A percentile compares a stretch with the other conserved stretches of the same genome.
Evolutionary conservation across 1,140 invertebrate species (phyloP).

Genomic region (Lordiphosa clarofinis): DNA sequence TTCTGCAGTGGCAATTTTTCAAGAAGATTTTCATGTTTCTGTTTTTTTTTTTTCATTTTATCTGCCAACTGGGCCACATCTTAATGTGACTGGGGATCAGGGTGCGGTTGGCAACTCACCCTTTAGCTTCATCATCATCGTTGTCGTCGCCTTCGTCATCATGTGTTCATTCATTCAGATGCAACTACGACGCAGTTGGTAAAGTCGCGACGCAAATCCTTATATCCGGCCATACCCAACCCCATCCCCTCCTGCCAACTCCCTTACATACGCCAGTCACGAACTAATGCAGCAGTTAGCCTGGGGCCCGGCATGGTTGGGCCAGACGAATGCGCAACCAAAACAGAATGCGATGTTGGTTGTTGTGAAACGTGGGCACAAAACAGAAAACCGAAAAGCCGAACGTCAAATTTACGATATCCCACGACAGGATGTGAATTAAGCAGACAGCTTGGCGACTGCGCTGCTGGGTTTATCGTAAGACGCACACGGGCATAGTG

Average conservation of each 20-base stretch:
- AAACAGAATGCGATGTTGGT: conserved; percentile 72
- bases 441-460: conserved; percentile 8
- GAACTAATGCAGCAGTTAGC: conserved; percentile 8
- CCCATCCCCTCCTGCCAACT: background rate
- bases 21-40: too few species aligned
- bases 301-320: conserved; percentile 20
- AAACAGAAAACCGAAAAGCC: conserved; percentile 56
- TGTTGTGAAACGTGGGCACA: conserved; percentile 64
- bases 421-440: conserved; percentile 20
- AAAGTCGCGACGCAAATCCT: conserved; percentile 17
- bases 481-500: background rate
- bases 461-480: conserved; percentile 9
- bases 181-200: conserved; percentile 15
- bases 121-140: background rate
- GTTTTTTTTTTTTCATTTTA: background rate
- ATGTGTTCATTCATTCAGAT: conserved; percentile 13
- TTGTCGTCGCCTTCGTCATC: conserved; percentile 4
- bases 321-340: conserved; percentile 47
- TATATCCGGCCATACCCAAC: conserved; percentile 2
- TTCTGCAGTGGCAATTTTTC: too few species aligned
- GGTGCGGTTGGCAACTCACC: conserved; percentile 6
- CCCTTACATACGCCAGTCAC: background rate
- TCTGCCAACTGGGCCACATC: conserved; percentile 2
- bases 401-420: conserved; percentile 50
- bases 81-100: background rate